A percentile compares a stretch with the other conserved stretches of the same genome.
Evolutionary conservation across 1,140 invertebrate species (phyloP).

Genomic region (Drosophila truncata): DNA sequence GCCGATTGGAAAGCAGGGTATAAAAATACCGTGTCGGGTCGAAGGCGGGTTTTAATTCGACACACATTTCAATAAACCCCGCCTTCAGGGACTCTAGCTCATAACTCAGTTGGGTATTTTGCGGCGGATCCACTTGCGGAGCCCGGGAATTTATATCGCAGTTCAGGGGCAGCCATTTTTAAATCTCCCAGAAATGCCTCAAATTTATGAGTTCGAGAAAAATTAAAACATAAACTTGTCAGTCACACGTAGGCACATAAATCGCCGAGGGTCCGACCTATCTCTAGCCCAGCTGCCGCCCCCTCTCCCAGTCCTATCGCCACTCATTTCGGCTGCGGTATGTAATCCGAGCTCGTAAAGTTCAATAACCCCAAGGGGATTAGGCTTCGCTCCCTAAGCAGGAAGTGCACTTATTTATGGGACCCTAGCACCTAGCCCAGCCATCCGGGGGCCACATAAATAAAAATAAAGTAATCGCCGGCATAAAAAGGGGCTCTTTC

Average conservation of each 20-base stretch:
- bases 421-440: conserved; percentile 17
- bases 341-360: conserved; percentile 74
- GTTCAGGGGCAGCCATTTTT: conserved; percentile 53
- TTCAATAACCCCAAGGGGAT: conserved; percentile 66
- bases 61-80: conserved; percentile 54
- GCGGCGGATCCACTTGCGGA: conserved; percentile 17
- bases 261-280: conserved; percentile 31
- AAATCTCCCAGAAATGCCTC: conserved; percentile 53
- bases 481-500: conserved; percentile 40
- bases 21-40: conserved; percentile 55
- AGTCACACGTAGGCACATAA: conserved; percentile 77
- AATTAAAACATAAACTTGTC: conserved; percentile 78
- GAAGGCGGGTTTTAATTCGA: conserved; percentile 42
- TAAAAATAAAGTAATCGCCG: conserved; percentile 55
- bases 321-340: conserved; percentile 40
- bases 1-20: conserved; percentile 19
- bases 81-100: neutral
- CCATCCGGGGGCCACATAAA: conserved; percentile 53
- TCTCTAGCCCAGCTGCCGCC: neutral
- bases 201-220: conserved; percentile 61
- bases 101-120: conserved; percentile 22
- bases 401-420: conserved; percentile 76
- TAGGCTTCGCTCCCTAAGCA: conserved; percentile 31
- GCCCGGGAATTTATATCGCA: conserved; percentile 57
- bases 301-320: neutral